phyloP scores from a whole-genome alignment of 2,797 vertebrate species.

The Anguilla pacifica region DNA sequence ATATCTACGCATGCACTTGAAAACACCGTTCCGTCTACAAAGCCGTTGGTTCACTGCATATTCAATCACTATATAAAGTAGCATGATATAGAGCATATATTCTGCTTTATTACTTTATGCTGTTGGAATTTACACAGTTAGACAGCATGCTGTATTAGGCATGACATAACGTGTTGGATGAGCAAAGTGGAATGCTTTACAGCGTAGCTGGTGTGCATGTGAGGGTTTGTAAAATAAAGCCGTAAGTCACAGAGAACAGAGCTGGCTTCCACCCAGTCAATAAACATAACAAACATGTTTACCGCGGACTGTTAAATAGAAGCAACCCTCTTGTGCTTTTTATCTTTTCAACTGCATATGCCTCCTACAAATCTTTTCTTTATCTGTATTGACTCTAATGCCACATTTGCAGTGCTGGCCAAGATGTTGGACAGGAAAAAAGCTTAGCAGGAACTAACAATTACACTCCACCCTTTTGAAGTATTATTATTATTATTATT shows the following conservation, averaged over 20 bases:
- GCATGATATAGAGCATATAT: not conserved
- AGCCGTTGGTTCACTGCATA: not conserved
- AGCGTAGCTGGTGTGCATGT: not conserved
- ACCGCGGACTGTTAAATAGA: not conserved
- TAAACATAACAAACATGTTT: constrained; percentile 7
- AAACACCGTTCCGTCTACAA: not conserved
- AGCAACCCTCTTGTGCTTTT: constrained; percentile 10
- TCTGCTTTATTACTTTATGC: not conserved
- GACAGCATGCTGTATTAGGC: not conserved
- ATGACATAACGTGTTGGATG: not conserved
- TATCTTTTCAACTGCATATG: constrained; percentile 7
- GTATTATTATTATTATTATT: not conserved
- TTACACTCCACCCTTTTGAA: not conserved
- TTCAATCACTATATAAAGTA: not conserved
- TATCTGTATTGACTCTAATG: not conserved
- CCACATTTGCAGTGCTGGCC: not conserved
- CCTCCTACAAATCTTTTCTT: not conserved
- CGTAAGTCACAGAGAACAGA: not conserved
- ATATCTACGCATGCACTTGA: not conserved
- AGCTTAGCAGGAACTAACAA: not conserved
- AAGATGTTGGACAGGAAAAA: not conserved
- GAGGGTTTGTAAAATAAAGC: constrained; percentile 8
- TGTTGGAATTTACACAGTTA: not conserved
- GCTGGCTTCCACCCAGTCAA: constrained; percentile 9
- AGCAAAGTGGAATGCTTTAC: not conserved